Base-by-base conservation (phyloP, 1,140 invertebrate species). In the Triops longicaudatus region DNA sequence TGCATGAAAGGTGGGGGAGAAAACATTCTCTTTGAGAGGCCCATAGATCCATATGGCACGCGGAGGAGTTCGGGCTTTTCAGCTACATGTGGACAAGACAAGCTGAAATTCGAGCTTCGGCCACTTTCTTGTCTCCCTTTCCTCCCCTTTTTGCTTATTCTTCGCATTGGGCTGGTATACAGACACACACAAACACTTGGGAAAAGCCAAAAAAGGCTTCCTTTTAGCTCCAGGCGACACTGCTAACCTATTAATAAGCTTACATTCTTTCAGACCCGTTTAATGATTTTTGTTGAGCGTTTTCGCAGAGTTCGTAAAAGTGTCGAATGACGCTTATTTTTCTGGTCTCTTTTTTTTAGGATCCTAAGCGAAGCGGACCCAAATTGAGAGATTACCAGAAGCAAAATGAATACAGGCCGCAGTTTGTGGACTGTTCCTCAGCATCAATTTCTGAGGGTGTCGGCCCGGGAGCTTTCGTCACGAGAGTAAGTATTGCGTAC, bases 101-200 rank as follows among this genome's bases (percentile, higher is more conserved):
- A 63, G 50, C 50, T 63, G 50, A 63, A 63, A 63, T 63, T 14
- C 50, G 50, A 63, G 50, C 50, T 22, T 63, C 17, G 50, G 10
- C 50, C 50, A 63, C 50, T 63, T 63, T 63, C 10, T 63, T 9
- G n/a, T 63, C 31, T 37, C 31, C 31, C 31, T 37, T 37, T 37
- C 31, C 31, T 37, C 50, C 50, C 50, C 50, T 63, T 63, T 63
- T 63, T 63, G 50, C 50, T 63, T 22, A 63, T 63, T 63, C 50
- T 63, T n/a, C 17, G 50, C 50, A 63, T 63, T 63, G 14, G n/a
- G 50, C 50, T 63, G n/a, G 22, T 9, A 63, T 22, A 63, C 50
- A 7, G 31, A 37, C 31, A 37, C 31, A 37, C 31, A 37, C 31
- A 37, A 37, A 37, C 7, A 63, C 50, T 63, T 22, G 50, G 31